Percentiles rank a stretch among this genome's conserved stretches.
These are phyloP conservation scores for Scolopax rusticola DNA, from an alignment of 2,797 vertebrate genomes.

Conservation along the genomic window DNA sequence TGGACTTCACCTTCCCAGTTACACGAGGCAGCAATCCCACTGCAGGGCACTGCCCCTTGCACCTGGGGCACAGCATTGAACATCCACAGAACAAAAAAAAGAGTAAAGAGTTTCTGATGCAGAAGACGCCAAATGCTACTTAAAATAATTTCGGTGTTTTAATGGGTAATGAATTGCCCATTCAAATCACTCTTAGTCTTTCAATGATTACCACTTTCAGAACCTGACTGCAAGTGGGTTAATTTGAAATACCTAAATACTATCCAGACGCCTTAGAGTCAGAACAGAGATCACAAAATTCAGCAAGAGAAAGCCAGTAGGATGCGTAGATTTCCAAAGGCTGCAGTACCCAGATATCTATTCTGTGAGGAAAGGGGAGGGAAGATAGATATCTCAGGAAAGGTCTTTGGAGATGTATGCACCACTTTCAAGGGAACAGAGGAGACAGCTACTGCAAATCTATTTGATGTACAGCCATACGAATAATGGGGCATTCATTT, in stretches of 20 bases:
- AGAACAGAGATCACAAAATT: background rate
- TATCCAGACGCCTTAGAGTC: background rate
- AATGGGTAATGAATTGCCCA: background rate
- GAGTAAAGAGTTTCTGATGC: background rate
- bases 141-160: background rate
- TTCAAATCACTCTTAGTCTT: background rate
- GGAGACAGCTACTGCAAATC: background rate
- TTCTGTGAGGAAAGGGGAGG: background rate
- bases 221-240: background rate
- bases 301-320: background rate
- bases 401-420: background rate
- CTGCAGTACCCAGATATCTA: background rate
- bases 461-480: constrained; percentile 4
- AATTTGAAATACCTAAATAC: background rate
- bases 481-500: background rate
- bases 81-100: background rate
- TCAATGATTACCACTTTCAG: background rate
- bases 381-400: background rate
- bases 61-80: background rate
- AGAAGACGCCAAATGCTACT: background rate
- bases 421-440: background rate
- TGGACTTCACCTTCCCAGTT: background rate
- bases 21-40: background rate
- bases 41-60: background rate
- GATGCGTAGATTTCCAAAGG: background rate